Base-by-base conservation (phyloP, 2,113 vertebrate genomes). In the Pipra filicauda region DNA sequence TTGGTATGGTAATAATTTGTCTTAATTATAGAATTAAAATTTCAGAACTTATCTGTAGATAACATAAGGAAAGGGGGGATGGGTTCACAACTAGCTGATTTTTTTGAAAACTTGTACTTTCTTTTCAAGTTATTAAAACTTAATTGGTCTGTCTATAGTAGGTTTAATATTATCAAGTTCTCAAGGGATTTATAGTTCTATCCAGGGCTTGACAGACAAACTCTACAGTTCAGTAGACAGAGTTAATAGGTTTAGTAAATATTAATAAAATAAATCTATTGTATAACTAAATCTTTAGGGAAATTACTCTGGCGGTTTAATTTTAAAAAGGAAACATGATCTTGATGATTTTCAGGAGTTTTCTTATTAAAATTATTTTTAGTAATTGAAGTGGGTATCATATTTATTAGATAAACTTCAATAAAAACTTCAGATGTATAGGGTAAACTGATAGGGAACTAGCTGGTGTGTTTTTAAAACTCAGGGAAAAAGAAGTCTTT, bases 171-270 rank as follows among this genome's bases (percentile, higher is more conserved):
- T 77, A 10, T 70, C 28, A 54, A 3, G 8, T 90, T 93, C 94
- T 88, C 52, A 46, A 84, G 89, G 64, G 86, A 44, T 80, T 79
- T 86, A 17, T 57, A 48, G 35, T 72, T 90, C 35, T 85, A 19
- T 73, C 33, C 39, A 70, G 21, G 51, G 46, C 51, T 71, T 94
- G 85, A 84, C 87, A 86, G 88, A 67, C 52, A 70, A 84, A 90
- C 73, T 83, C 73, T 70, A 9, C 43, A 90, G n/a, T 76, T 97
- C 72, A 93, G 24, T 48, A 83, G 90, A 70, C 48, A 88, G 69
- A 89, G 62, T 86, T 97, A 97, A 95, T 91, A 89, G 87, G 51
- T 85, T 97, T 96, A 92, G 88, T 95, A 91, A 97, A 97, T 92
- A 94, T 93, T 97, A 96, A 94, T 94, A 93, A 95, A 95, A 93